Evolutionary conservation across 2,888 invertebrate species (phyloP), one percentile per base, ranked within the genome.

Genomic region (Tenthredo scrophulariae): DNA sequence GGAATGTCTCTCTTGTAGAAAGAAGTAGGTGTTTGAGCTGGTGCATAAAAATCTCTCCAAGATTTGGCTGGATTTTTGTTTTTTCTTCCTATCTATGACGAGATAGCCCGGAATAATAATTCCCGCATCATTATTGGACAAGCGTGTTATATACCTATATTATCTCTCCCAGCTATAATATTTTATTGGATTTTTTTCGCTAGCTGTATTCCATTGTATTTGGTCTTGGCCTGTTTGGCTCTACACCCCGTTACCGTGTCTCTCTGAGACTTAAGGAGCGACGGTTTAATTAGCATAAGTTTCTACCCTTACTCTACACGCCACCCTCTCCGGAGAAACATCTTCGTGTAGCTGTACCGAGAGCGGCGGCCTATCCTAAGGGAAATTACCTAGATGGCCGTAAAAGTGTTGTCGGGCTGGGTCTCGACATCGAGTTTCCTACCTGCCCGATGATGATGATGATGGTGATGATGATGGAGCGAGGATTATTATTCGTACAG

Each of bases 201-300:
- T 13, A 26, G 33, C 33, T 22, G 15, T 80, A 54, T 26, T 37
- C 62, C 62, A 62, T 80, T 80, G 58, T 80, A 22, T 80, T 80
- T 80, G 58, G 80, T 40, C 46, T 80, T 22, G 62, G 80, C 37
- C 77, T 77, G 77, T 77, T 80, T 40, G 54, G 50, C 33, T 50
- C 46, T 54, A 46, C 26, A 46, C 37, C 37, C 54, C 37, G 37
- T 62, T 37, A 13, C 9, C 58, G 37, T 40, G 22, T 80, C 43
- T 43, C 37, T 62, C 22, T 22, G n/a, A 40, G 40, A 26, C 80
- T 40, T 10, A 29, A 80, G 40, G 40, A 80, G 80, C 83, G 46
- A 67, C 83, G 83, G 70, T 83, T 83, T 83, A 83, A 83, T 83
- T 83, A 83, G 67, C 83, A 70, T 83, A 83, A 83, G 83, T 83